Evolutionary conservation across 1,140 invertebrate species (phyloP).

Genomic region (Schmidtea mediterranea): DNA sequence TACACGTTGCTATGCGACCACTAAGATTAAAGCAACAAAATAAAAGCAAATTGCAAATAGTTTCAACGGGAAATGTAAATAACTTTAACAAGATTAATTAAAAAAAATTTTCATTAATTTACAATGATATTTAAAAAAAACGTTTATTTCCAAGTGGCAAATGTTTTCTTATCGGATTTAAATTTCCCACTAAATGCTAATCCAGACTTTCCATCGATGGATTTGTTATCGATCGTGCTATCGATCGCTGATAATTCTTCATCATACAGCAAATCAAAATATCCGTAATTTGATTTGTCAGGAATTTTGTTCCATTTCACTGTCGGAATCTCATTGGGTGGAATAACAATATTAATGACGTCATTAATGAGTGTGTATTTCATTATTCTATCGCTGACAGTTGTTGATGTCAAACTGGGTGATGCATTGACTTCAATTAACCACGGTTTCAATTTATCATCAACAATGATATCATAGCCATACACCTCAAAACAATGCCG

Average conservation of each 20-base stretch:
- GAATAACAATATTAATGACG: constrained; percentile 62
- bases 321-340: constrained; percentile 39
- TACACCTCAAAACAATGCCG: constrained; percentile 28
- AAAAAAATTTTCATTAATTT: no score
- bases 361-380: constrained; percentile 86
- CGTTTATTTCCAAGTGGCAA: no score
- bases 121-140: no score
- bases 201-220: neutral
- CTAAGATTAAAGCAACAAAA: no score
- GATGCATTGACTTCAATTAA: constrained; percentile 50
- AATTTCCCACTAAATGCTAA: no score
- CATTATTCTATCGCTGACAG: constrained; percentile 69
- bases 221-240: neutral
- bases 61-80: no score
- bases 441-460: constrained; percentile 28
- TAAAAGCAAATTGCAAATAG: no score
- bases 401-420: constrained; percentile 69
- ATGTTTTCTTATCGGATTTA: no score
- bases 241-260: neutral
- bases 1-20: no score
- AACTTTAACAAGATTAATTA: no score
- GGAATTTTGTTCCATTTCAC: neutral
- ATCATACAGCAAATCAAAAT: constrained; percentile 3
- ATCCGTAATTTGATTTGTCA: neutral
- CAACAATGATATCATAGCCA: constrained; percentile 28